A percentile compares a stretch with the other conserved stretches of the same genome.
Conservation (phyloP, 2,113 vertebrate genomes). For the Pollimyrus isidori region DNA sequence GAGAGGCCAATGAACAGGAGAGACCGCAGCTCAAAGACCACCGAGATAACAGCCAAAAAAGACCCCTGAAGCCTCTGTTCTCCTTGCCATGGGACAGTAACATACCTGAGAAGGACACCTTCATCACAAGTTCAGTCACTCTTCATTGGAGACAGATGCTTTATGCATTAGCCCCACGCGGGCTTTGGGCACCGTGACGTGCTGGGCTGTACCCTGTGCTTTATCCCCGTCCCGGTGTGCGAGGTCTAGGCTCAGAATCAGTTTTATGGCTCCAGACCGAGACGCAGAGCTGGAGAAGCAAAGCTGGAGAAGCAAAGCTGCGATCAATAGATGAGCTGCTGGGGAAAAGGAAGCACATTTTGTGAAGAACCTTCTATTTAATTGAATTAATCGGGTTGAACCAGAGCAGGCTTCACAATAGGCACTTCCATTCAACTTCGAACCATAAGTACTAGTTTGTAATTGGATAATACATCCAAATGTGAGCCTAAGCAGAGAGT, state of each 20-base stretch:
- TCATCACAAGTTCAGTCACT: neutral
- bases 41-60: neutral
- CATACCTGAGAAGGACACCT: neutral
- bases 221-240: neutral
- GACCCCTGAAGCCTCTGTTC: neutral
- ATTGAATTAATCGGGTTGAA: slow-evolving; percentile 12
- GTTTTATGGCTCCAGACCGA: slow-evolving; percentile 7
- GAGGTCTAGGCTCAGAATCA: neutral
- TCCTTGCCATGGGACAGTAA: neutral
- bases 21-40: neutral
- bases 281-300: neutral
- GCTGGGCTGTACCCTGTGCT: neutral
- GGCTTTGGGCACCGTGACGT: neutral
- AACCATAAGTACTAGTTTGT: neutral
- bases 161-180: neutral
- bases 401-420: neutral
- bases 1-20: neutral
- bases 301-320: neutral
- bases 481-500: neutral
- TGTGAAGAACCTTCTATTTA: neutral
- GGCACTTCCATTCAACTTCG: slow-evolving; percentile 11
- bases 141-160: neutral
- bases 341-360: neutral
- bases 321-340: slow-evolving; percentile 12
- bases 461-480: slow-evolving; percentile 4